Conservation (phyloP, 2,888 invertebrate genomes). For the Actias luna region DNA sequence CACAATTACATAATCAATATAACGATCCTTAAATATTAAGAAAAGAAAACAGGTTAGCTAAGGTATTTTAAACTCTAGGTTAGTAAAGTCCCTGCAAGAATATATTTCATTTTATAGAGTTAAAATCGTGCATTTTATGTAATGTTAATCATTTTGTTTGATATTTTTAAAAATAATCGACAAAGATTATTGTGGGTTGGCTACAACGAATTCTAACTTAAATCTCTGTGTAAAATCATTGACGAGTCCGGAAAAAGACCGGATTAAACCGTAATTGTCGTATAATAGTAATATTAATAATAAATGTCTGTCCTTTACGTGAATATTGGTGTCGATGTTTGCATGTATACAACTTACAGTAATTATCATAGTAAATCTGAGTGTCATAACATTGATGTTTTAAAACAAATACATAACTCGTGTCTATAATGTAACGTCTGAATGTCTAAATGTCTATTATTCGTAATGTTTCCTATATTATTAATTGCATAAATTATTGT, state of each 20-base stretch:
- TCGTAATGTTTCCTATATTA: not conserved
- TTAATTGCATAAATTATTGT: not conserved
- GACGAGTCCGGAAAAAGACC: conserved; percentile 28
- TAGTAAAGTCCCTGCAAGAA: conserved; percentile 62
- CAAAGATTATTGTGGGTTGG: conserved; percentile 55
- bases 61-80: conserved; percentile 22
- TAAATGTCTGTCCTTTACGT: not conserved
- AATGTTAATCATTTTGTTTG: conserved; percentile 25
- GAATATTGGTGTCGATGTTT: not conserved
- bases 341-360: not conserved
- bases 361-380: not conserved
- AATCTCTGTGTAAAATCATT: conserved; percentile 11
- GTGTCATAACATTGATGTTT: not conserved
- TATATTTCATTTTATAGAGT: conserved; percentile 72
- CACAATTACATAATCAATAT: not conserved
- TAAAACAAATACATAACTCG: not conserved
- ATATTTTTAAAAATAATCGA: conserved; percentile 31
- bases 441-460: not conserved
- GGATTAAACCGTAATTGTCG: conserved; percentile 14
- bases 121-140: conserved; percentile 30
- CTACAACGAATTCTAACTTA: conserved; percentile 68
- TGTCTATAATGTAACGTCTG: not conserved
- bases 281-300: not conserved
- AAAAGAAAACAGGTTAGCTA: conserved; percentile 29
- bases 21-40: conserved; percentile 8